A percentile compares a stretch with the other conserved stretches of the same genome.
Evolutionary conservation across 2,113 vertebrate species (phyloP).

Genomic region (Myrmecobius fasciatus): DNA sequence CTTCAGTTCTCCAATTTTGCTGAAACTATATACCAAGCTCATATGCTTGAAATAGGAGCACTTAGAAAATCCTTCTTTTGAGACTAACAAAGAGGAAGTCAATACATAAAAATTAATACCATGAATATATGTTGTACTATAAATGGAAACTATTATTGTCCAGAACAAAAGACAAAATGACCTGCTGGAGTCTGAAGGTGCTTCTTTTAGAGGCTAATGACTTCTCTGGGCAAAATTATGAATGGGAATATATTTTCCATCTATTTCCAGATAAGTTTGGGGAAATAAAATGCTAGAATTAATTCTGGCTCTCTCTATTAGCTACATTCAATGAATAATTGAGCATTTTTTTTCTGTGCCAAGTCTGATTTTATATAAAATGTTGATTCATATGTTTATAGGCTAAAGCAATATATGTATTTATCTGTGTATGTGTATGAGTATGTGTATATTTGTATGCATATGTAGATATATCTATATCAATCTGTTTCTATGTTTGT

Average conservation of each 20-base stretch:
- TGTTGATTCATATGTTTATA: background rate
- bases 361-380: background rate
- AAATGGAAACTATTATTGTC: background rate
- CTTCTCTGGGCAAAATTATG: background rate
- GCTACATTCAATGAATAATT: conserved; percentile 28
- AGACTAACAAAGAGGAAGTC: background rate
- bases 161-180: conserved; percentile 19
- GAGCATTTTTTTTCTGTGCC: conserved; percentile 15
- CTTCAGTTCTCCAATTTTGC: background rate
- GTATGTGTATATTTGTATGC: too few relatives aligned
- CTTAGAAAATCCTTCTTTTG: background rate
- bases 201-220: background rate
- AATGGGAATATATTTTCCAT: background rate
- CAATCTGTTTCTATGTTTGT: too few relatives aligned
- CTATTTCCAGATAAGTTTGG: conserved; percentile 4
- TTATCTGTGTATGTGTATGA: background rate
- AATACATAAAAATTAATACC: background rate
- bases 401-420: too few relatives aligned
- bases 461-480: too few relatives aligned
- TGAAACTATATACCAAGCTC: conserved; percentile 1
- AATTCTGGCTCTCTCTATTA: background rate
- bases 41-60: conserved; percentile 12
- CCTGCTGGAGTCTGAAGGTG: background rate
- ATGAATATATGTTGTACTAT: background rate
- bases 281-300: background rate